phyloP scores from a whole-genome alignment of 1,140 invertebrate species.

The Parasteatoda tepidariorum region DNA sequence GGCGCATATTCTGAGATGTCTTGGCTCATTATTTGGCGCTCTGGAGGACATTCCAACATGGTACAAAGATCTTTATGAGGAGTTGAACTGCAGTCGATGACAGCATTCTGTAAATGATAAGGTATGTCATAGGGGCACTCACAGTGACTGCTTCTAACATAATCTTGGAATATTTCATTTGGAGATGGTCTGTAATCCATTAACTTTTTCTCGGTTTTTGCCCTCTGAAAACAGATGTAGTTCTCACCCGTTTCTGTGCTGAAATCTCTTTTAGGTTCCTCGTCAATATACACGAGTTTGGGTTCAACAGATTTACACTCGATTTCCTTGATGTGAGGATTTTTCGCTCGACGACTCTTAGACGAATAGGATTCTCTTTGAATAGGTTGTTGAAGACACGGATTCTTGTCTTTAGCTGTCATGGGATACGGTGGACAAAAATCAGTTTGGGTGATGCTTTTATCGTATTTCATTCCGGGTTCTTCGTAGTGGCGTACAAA shows the following conservation, averaged over 20 bases:
- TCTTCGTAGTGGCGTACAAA: conserved; percentile 20
- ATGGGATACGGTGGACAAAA: conserved; percentile 27
- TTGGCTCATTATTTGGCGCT: too few species aligned
- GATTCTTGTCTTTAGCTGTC: background rate
- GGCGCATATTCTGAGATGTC: too few species aligned
- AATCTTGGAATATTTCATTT: conserved; percentile 1
- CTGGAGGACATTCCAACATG: too few species aligned
- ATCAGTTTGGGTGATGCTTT: conserved; percentile 35
- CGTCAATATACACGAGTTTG: background rate
- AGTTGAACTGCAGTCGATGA: too few species aligned
- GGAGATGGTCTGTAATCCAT: background rate
- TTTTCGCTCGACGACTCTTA: background rate
- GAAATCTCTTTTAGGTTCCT: background rate
- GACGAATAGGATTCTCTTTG: background rate
- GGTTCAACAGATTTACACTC: background rate
- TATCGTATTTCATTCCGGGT: conserved; percentile 45
- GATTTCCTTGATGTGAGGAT: conserved; percentile 7
- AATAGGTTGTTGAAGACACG: background rate
- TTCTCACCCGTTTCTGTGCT: conserved; percentile 14
- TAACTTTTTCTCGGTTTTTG: background rate
- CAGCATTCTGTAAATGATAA: background rate
- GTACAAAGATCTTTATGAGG: too few species aligned
- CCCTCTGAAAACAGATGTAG: conserved; percentile 24
- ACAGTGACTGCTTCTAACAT: background rate
- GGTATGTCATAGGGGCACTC: background rate